Evolutionary conservation across 2,888 invertebrate genomes (phyloP), one percentile per base, ranked within the genome.

Genomic region (Ligdia adustata): DNA sequence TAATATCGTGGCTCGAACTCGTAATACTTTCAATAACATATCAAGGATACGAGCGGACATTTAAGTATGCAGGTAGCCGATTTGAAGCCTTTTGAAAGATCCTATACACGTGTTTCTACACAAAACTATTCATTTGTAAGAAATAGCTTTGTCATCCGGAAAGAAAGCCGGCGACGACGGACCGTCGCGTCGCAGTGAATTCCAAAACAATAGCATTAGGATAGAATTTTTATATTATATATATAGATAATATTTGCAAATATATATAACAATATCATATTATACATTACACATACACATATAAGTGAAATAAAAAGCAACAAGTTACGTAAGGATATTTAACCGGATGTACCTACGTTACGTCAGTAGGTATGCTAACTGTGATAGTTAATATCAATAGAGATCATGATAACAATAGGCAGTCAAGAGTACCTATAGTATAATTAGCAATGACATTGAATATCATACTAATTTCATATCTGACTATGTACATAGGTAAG

Each of bases 11-110:
- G 15, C 18, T 33, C 35, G 35, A 34, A 35, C 27, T 35, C 32
- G 20, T 41, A 46, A 34, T 4, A 33, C 18, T n/a, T n/a, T 33
- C 29, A 39, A 51, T 33, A 48, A 35, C 41, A 42, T 39, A 13
- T 52, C 28, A 52, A 53, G 52, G 55, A 49, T 43, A 40, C 22
- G 12, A 28, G 16, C 27, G 55, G 37, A 38, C 40, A 57, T 46
- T 52, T 51, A n/a, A 22, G 13, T 35, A 50, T 49, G 34, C 45
- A 54, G 41, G 42, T 51, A 51, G 50, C 37, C 29, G 41, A 24
- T 53, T 48, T 44, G 46, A 37, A 32, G 29, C 12, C 18, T 44
- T 38, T 45, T 55, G 29, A 43, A 22, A 4, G 27, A 24, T 41
- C 20, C 14, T 16, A 20, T 18, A 20, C 12, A 27, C 32, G 27